phyloP scores from a whole-genome alignment of 1,140 invertebrate genomes.

The Trachymyrmex cornetzi region DNA sequence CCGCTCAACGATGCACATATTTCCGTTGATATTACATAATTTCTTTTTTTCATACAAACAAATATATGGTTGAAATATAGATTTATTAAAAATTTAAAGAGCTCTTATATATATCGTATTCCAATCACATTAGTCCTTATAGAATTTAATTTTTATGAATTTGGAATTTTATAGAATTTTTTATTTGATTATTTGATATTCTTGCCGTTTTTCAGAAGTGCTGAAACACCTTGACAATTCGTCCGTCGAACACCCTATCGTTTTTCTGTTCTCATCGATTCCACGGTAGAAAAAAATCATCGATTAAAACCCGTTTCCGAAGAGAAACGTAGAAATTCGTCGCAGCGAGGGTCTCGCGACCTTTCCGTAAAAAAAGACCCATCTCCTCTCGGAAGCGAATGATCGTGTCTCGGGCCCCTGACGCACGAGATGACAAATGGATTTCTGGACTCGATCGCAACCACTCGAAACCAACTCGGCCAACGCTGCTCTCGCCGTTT shows the following conservation, averaged over 20 bases:
- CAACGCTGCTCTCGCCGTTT: conserved; percentile 21
- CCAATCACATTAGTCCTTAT: background rate
- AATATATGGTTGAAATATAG: background rate
- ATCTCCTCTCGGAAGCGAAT: conserved; percentile 75
- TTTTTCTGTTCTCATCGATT: conserved; percentile 55
- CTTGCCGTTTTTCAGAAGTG: background rate
- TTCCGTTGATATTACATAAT: conserved; percentile 55
- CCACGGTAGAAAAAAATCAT: conserved; percentile 47
- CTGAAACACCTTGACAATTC: background rate
- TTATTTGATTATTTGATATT: background rate
- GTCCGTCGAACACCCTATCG: background rate
- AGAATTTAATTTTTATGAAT: too few relatives aligned
- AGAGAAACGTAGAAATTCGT: conserved; percentile 66
- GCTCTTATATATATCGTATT: background rate
- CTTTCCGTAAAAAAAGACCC: conserved; percentile 50
- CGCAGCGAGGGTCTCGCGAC: conserved; percentile 33
- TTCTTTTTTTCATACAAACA: background rate
- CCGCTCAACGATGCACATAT: conserved; percentile 1
- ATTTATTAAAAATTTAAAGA: background rate
- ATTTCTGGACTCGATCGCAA: conserved; percentile 79
- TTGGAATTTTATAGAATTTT: background rate
- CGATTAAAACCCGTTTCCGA: conserved; percentile 66
- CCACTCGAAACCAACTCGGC: conserved; percentile 75
- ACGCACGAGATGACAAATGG: conserved; percentile 84
- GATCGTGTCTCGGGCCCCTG: conserved; percentile 64